A percentile compares a stretch with the other conserved stretches of the same genome.
Evolutionary conservation across 2,888 invertebrate species (phyloP).

Genomic region (Thera obeliscata): DNA sequence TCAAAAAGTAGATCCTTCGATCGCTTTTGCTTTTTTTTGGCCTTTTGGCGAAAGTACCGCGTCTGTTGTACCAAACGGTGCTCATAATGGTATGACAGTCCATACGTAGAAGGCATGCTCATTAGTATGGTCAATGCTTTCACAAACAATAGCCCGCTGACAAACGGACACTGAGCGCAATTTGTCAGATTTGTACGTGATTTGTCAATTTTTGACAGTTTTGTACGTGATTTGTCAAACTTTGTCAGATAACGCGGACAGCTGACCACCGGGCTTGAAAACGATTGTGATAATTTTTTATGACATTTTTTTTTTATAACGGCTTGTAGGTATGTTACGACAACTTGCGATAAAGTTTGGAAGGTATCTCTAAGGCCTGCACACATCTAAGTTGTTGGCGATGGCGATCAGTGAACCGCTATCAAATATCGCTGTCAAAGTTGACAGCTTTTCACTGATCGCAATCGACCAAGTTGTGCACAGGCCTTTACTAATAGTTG

Average conservation of each 20-base stretch:
- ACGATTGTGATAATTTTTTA: slow-evolving; percentile 15
- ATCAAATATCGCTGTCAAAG: too few species aligned
- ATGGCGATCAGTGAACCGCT: too few species aligned
- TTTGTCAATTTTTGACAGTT: slow-evolving; percentile 66
- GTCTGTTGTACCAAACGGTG: too few species aligned
- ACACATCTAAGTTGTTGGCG: too few species aligned
- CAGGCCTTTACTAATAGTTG: too few species aligned
- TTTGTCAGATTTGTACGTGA: slow-evolving; percentile 61
- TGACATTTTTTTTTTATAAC: slow-evolving; percentile 3
- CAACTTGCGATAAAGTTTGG: background rate
- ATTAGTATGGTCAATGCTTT: background rate
- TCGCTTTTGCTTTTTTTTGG: too few species aligned
- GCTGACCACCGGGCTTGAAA: slow-evolving; percentile 49
- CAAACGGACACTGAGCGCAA: slow-evolving; percentile 50
- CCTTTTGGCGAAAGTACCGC: too few species aligned
- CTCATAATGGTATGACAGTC: too few species aligned
- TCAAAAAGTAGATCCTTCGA: too few species aligned
- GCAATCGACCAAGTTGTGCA: too few species aligned
- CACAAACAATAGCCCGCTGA: slow-evolving; percentile 49
- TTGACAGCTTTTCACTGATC: too few species aligned
- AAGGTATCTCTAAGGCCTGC: too few species aligned
- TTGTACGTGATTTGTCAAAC: slow-evolving; percentile 67
- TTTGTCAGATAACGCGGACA: slow-evolving; percentile 53
- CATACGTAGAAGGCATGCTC: background rate
- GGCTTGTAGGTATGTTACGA: background rate